Evolutionary conservation across 2,113 vertebrate genomes (phyloP).

Genomic region (Scomber scombrus): DNA sequence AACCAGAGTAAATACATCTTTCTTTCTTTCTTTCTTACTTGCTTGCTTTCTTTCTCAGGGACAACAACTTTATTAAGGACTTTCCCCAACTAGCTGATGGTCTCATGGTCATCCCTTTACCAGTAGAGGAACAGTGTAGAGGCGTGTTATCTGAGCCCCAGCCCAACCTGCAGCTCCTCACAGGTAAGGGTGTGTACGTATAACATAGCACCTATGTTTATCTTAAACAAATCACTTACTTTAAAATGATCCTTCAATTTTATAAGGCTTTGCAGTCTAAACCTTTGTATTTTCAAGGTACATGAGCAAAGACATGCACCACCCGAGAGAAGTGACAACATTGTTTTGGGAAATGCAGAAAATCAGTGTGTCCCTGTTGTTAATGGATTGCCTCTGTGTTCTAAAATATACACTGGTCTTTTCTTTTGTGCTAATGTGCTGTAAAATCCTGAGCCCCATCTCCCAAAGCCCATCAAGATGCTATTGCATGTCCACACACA

Average conservation of each 20-base stretch:
- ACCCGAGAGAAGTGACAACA: too few species aligned
- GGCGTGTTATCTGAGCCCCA: constrained; percentile 95
- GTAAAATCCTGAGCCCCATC: background rate
- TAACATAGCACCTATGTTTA: background rate
- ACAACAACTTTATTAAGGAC: constrained; percentile 99
- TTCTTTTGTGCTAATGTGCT: background rate
- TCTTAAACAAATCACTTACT: background rate
- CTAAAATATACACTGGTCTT: background rate
- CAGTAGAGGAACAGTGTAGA: constrained; percentile 96
- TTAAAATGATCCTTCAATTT: background rate
- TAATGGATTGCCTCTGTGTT: too few species aligned
- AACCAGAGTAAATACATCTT: too few species aligned
- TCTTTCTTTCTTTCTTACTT: background rate
- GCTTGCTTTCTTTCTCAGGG: constrained; percentile 81
- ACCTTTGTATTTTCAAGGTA: background rate
- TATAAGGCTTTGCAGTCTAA: background rate
- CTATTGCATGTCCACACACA: background rate
- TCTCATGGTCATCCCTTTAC: constrained; percentile 95
- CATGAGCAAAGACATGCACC: background rate
- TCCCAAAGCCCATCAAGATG: background rate
- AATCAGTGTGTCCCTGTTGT: too few species aligned
- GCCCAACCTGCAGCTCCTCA: constrained; percentile 93
- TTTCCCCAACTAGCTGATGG: constrained; percentile 97
- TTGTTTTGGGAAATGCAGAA: too few species aligned
- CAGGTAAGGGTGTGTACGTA: constrained; percentile 82